Evolutionary conservation across 2,888 invertebrate genomes (phyloP).

Genomic region (Coleophora deauratella): DNA sequence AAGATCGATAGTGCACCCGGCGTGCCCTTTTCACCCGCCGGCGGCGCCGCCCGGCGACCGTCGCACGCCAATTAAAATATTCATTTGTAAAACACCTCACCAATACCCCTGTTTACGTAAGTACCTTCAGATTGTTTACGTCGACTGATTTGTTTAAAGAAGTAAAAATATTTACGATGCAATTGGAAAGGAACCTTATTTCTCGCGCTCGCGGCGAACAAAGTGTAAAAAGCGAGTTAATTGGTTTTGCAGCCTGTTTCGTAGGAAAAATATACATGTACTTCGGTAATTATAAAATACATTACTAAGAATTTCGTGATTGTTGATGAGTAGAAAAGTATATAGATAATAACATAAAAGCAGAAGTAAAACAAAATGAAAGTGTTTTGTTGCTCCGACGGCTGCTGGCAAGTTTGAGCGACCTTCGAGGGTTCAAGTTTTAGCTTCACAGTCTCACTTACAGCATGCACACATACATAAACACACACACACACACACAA

Average conservation of each 20-base stretch:
- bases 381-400: conserved; percentile 59
- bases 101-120: too few species aligned
- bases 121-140: not conserved
- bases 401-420: conserved; percentile 64
- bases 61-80: conserved; percentile 52
- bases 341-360: too few species aligned
- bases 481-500: conserved; percentile 35
- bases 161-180: too few species aligned
- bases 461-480: conserved; percentile 22
- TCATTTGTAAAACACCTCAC: conserved; percentile 15
- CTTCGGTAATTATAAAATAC: too few species aligned
- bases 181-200: too few species aligned
- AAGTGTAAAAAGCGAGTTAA: too few species aligned
- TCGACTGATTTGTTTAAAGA: too few species aligned
- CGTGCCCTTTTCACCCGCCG: conserved; percentile 54
- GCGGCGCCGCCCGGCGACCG: conserved; percentile 12
- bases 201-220: too few species aligned
- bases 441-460: conserved; percentile 33
- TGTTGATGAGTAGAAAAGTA: too few species aligned
- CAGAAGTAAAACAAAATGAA: conserved; percentile 40
- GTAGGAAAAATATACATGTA: too few species aligned
- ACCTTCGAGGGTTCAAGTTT: conserved; percentile 65
- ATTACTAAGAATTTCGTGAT: too few species aligned
- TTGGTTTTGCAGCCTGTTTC: too few species aligned
- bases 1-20: conserved; percentile 71